Conservation (phyloP, 2,113 vertebrate genomes). For the Chaetodon auriga region DNA sequence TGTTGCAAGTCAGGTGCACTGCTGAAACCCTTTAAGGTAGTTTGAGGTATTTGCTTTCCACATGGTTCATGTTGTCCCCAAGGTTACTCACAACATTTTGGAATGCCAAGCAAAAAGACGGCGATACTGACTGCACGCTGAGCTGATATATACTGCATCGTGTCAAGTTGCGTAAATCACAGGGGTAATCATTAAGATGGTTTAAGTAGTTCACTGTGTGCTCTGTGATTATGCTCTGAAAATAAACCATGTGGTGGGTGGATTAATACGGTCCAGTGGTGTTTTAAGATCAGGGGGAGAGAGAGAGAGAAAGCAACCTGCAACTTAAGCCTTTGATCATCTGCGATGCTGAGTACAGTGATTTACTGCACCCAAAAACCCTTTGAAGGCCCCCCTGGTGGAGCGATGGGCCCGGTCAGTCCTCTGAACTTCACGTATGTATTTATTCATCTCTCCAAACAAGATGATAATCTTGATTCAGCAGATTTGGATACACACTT, state of each 20-base stretch:
- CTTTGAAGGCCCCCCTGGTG: constrained; percentile 66
- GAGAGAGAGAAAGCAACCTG: constrained; percentile 34
- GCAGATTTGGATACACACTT: constrained; percentile 20
- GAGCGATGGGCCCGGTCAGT: constrained; percentile 48
- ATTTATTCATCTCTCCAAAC: constrained; percentile 50
- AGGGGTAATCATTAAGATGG: constrained; percentile 68
- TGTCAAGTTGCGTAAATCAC: constrained; percentile 67
- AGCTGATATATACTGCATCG: constrained; percentile 42
- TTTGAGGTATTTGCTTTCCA: neutral
- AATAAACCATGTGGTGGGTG: constrained; percentile 58
- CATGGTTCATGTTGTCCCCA: neutral
- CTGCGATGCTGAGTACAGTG: constrained; percentile 61
- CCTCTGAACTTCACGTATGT: constrained; percentile 48
- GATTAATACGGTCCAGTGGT: constrained; percentile 63
- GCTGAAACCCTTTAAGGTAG: neutral
- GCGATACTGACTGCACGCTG: constrained; percentile 21
- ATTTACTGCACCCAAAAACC: constrained; percentile 63
- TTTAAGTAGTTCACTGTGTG: constrained; percentile 65
- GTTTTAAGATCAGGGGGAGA: constrained; percentile 61
- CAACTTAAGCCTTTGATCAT: constrained; percentile 72
- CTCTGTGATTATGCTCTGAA: constrained; percentile 66
- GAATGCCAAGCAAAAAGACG: constrained; percentile 13
- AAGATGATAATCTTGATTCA: constrained; percentile 32
- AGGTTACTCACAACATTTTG: neutral
- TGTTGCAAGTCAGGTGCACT: neutral